Percentiles rank a stretch among this genome's conserved stretches.
Conservation (phyloP, 2,888 invertebrate genomes). For the Fragum whitleyi region DNA sequence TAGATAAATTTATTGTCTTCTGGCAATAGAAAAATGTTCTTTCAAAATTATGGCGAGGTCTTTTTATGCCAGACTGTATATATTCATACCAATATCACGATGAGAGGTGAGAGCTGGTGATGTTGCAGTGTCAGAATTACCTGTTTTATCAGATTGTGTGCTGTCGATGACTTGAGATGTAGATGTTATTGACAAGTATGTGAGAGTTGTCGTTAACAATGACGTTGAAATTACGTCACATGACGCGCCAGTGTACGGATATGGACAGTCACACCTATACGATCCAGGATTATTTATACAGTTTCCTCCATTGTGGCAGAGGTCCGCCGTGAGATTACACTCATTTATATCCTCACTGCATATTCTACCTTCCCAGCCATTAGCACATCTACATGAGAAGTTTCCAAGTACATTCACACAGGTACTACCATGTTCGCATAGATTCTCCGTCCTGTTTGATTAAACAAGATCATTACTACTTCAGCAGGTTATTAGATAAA, state of each 20-base stretch:
- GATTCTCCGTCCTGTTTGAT: not conserved
- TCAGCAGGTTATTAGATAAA: too few relatives aligned
- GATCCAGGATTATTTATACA: not conserved
- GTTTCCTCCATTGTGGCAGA: constrained; percentile 5
- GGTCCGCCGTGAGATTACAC: not conserved
- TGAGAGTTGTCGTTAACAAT: not conserved
- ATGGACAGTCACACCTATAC: not conserved
- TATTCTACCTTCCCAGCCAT: not conserved
- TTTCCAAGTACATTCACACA: not conserved
- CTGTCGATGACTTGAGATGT: too few relatives aligned
- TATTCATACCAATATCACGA: too few relatives aligned
- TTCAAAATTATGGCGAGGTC: too few relatives aligned
- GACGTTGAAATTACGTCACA: not conserved
- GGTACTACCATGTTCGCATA: constrained; percentile 10
- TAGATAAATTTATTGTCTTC: too few relatives aligned
- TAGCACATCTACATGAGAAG: constrained; percentile 4
- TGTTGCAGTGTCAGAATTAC: too few relatives aligned
- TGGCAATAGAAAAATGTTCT: too few relatives aligned
- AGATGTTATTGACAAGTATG: too few relatives aligned
- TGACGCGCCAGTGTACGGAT: not conserved
- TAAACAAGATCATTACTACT: too few relatives aligned
- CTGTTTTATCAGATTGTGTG: too few relatives aligned
- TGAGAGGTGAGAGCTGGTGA: too few relatives aligned
- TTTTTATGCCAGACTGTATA: too few relatives aligned
- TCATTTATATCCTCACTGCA: constrained; percentile 4